Evolutionary conservation across 1,140 invertebrate species (phyloP), one percentile per base, ranked within the genome.

Genomic region (Drosophila sproati): DNA sequence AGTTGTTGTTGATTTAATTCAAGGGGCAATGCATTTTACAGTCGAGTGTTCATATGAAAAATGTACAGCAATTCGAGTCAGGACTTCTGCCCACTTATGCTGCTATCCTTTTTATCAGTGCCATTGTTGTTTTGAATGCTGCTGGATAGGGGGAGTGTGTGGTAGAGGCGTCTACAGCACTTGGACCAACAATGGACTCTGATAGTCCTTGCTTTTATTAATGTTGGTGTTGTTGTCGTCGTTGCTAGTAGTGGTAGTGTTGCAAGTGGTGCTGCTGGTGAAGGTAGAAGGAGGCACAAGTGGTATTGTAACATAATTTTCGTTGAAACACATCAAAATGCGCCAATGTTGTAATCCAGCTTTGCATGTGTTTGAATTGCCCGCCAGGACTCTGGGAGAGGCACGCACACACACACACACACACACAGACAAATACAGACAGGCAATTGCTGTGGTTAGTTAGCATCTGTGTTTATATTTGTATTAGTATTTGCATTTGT

Each of bases 381-480:
- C 20, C 62, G 69, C 68, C 59, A 56, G 52, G 73, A 59, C 72
- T 68, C 34, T 6, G 47, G 63, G 57, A 78, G 76, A 55, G 47
- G 29, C n/a, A 43, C 10, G 56, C 45, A 31, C 31, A 61, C 51
- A 37, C n/a, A 66, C 45, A 31, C 31, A 61, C 51, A 37, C n/a
- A 66, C 50, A 45, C 56, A 47, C 48, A 66, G 37, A 66, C 39
- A 48, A 2, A 54, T 48, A 43, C 66, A 72, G 54, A 67, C 55
- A 35, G 61, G 52, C 57, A 50, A 51, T 85, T 64, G 77, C 75
- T 87, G 83, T 83, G 83, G 83, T 88, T 88, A 87, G 83, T 87
- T 87, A 87, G 83, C 83, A 88, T 87, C 83, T 87, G 83, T 87
- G 85, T 87, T 87, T 83, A 83, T 87, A 88, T 83, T 88, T 86